Evolutionary conservation across 1,140 invertebrate species (phyloP).

Genomic region (Lycorma delicatula): DNA sequence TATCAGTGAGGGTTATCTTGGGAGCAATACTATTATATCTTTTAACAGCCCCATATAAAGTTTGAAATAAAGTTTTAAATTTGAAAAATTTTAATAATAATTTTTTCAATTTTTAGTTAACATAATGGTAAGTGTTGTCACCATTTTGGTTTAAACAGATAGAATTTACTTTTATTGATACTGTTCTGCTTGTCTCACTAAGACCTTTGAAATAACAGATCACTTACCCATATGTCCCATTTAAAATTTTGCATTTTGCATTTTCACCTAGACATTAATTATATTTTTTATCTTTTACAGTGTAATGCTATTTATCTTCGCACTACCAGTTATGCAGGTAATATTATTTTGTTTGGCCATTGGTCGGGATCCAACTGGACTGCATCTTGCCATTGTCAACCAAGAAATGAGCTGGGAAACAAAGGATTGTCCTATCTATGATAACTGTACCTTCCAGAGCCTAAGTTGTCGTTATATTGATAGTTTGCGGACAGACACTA

Average conservation of each 20-base stretch:
- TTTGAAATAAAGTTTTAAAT: too few species aligned
- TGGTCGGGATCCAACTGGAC: constrained; percentile 75
- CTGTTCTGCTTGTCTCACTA: too few species aligned
- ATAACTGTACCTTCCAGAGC: constrained; percentile 52
- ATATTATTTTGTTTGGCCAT: constrained; percentile 91
- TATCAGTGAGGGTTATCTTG: too few species aligned
- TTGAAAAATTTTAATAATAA: too few species aligned
- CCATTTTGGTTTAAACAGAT: too few species aligned
- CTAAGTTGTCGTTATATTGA: constrained; percentile 71
- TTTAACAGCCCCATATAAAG: too few species aligned
- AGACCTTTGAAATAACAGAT: too few species aligned
- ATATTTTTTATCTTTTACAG: constrained; percentile 41
- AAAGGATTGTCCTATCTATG: constrained; percentile 38
- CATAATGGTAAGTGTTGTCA: too few species aligned
- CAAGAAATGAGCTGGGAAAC: constrained; percentile 54
- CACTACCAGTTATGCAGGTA: constrained; percentile 85
- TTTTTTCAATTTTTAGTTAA: too few species aligned
- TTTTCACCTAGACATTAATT: constrained; percentile 6
- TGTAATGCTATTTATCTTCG: constrained; percentile 82
- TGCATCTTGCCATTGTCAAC: constrained; percentile 80
- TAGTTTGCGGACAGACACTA: constrained; percentile 50
- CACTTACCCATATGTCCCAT: too few species aligned
- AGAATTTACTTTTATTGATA: too few species aligned
- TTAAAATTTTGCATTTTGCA: constrained; percentile 3
- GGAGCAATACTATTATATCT: too few species aligned